Evolutionary conservation across 2,113 vertebrate genomes (phyloP), one percentile per base, ranked within the genome.

Genomic region (Chaetodon auriga): DNA sequence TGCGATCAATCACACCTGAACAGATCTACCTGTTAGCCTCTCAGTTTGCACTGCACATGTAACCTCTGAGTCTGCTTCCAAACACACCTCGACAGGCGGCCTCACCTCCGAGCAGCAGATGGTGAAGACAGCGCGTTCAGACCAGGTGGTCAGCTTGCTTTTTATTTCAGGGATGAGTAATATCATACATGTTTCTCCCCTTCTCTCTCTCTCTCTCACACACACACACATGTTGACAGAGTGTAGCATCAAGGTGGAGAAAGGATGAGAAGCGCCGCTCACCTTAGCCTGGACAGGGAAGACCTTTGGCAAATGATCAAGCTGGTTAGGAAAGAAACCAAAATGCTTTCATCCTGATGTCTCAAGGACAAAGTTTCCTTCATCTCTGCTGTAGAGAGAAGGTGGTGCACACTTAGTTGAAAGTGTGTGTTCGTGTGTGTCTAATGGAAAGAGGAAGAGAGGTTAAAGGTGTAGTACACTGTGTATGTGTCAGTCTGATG

Each of bases 51-150:
- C 3, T 35, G 11, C 23, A 35, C 41, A 14, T 13, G 15, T 45
- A 15, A 69, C 38, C 7, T 8, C 46, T 30, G 30, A 30, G 30
- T 30, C 30, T 14, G 11, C 12, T 45, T 65, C 55, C 61, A 46
- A 13, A 69, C 11, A 69, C 18, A 70, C 7, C 58, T 43, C 10
- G 1, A 43, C 36, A 62, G n/a, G 55, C 45, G 61, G 46, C 55
- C 51, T 78, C 30, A 63, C 57, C 66, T 70, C n/a, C 3, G 2
- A 23, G 48, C 36, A 35, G 58, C 78, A 80, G 78, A 71, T 79
- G 77, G 77, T 7, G 23, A 15, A 62, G 23, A 25, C 66, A 12
- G 65, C 62, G 43, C 53, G 66, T 18, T 65, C 25, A 53, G 41
- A 48, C 15, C 0, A 9, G 3, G 19, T 8, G 30, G 5, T 70